Conservation (phyloP, 2,113 vertebrate genomes). For the Pituophis catenifer region DNA sequence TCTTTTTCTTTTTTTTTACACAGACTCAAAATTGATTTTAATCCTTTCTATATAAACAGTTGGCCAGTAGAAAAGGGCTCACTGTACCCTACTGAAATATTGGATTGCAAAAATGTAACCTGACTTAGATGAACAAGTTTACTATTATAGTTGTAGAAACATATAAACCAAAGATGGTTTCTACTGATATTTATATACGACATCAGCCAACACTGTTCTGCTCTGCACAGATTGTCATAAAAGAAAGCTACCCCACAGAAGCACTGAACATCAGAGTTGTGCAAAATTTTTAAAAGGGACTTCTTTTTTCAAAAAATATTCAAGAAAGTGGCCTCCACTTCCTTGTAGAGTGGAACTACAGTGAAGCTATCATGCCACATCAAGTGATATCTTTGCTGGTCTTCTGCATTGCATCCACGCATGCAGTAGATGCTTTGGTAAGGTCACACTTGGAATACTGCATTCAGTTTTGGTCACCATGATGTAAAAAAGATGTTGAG, state of each 20-base stretch:
- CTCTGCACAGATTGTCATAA: slow-evolving; percentile 38
- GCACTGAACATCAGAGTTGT: slow-evolving; percentile 1
- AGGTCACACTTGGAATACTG: no score
- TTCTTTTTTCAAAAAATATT: background rate
- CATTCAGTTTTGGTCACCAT: no score
- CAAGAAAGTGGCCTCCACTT: background rate
- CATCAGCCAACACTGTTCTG: slow-evolving; percentile 36
- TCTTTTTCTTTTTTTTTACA: background rate
- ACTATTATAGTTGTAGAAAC: slow-evolving; percentile 52
- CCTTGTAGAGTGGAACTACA: background rate
- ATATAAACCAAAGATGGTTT: slow-evolving; percentile 44
- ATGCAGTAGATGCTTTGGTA: background rate
- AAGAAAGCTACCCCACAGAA: slow-evolving; percentile 38
- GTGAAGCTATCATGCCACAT: background rate
- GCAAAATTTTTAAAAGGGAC: background rate
- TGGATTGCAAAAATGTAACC: slow-evolving; percentile 10
- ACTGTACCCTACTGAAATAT: background rate
- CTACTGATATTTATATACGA: slow-evolving; percentile 11
- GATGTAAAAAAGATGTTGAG: no score
- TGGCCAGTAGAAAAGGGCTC: background rate
- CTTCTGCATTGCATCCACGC: background rate
- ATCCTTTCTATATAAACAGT: background rate
- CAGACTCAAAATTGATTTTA: background rate
- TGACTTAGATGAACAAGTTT: slow-evolving; percentile 48
- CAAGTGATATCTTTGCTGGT: background rate